Evolutionary conservation across 2,797 vertebrate genomes (phyloP), one percentile per base, ranked within the genome.

Genomic region (Periophthalmus magnuspinnatus): DNA sequence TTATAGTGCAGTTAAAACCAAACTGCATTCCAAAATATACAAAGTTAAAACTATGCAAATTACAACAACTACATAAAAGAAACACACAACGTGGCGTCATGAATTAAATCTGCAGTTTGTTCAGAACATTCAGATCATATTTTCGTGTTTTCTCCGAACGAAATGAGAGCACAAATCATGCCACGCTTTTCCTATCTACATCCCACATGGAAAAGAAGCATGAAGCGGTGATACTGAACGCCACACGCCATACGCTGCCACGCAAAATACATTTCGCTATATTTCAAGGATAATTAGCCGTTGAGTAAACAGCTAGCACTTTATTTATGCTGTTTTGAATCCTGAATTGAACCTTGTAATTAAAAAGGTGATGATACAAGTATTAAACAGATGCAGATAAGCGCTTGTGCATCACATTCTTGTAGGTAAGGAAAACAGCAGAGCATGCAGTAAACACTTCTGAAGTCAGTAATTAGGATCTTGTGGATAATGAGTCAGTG

Each of bases 401-500:
- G 67, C 28, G 62, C 10, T 72, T 62, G 48, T 61, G 61, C 24
- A 52, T 59, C n/a, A 62, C 48, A 28, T 64, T 21, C 64, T 41
- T 69, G 64, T 32, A 62, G 66, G 74, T 33, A 34, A 33, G 32
- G 32, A 65, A 69, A 78, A 79, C 65, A 70, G 69, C 66, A 6
- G 11, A 66, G 70, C 60, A 65, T 11, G 38, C 41, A 64, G 69
- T 60, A 70, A 65, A 75, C 75, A 67, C 55, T 74, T 64, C 59
- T 63, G 19, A 13, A 70, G 74, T 6, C 17, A 64, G 41, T 81
- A 82, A 83, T 81, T 83, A 68, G 69, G 47, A 80, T 75, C 68
- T 22, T 34, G 5, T 45, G 70, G 38, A 63, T 83, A 88, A 84
- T 84, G 70, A 87, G 79, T 62, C 36, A 52, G 74, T 73, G 50